Conservation (phyloP, 2,888 invertebrate genomes). For the Ctenicera cuprea region DNA sequence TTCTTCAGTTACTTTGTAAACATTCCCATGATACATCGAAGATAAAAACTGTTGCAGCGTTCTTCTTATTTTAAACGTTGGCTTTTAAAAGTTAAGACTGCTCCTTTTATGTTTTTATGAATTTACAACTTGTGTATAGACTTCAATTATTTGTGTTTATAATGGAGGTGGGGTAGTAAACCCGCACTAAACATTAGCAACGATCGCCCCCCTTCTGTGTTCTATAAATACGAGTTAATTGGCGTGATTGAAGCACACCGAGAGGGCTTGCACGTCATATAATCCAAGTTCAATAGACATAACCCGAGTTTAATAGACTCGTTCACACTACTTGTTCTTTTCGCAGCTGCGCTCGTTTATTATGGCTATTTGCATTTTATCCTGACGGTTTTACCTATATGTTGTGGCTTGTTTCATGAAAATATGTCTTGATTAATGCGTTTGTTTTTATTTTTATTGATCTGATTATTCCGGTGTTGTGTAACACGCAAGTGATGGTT, state of each 20-base stretch:
- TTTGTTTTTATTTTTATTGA: neutral
- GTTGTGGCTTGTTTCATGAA: constrained; percentile 37
- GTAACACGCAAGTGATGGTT: constrained; percentile 6
- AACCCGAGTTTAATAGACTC: constrained; percentile 35
- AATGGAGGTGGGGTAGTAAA: constrained; percentile 4
- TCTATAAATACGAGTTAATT: constrained; percentile 38
- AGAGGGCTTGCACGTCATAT: constrained; percentile 16
- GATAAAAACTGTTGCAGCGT: no score
- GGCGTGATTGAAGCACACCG: constrained; percentile 18
- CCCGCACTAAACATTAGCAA: constrained; percentile 20
- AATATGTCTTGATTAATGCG: constrained; percentile 26
- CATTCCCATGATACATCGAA: no score
- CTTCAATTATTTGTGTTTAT: constrained; percentile 12
- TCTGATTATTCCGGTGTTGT: neutral
- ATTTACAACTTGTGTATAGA: constrained; percentile 1
- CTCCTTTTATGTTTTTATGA: constrained; percentile 1
- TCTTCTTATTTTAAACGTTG: neutral
- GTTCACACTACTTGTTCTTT: constrained; percentile 38
- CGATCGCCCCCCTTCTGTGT: constrained; percentile 16
- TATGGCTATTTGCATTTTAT: constrained; percentile 38
- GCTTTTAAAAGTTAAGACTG: neutral
- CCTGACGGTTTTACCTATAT: constrained; percentile 28
- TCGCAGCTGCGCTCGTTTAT: constrained; percentile 38
- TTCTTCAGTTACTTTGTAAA: no score
- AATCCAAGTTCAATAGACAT: constrained; percentile 41